These are phyloP conservation scores for Polyergus mexicanus DNA, from an alignment of 1,140 invertebrate species.

Conservation along the genomic window DNA sequence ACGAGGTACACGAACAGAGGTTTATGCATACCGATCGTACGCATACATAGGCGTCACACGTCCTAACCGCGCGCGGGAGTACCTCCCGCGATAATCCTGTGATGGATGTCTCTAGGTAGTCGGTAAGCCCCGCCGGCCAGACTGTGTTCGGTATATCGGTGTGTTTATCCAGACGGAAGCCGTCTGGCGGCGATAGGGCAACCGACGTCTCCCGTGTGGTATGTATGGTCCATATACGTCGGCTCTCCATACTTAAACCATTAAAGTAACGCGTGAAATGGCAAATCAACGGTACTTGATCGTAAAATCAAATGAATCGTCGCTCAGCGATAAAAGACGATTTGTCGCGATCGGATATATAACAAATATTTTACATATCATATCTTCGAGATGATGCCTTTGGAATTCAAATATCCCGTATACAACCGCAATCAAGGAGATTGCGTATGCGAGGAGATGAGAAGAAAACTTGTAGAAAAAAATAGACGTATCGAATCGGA, in stretches of 20 bases:
- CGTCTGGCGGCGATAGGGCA: constrained; percentile 79
- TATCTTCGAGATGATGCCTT: not conserved
- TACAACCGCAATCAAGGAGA: not conserved
- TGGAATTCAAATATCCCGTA: not conserved
- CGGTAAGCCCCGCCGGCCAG: constrained; percentile 71
- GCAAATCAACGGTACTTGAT: constrained; percentile 63
- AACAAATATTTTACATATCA: not conserved
- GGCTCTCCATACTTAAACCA: constrained; percentile 62
- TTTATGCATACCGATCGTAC: constrained; percentile 16
- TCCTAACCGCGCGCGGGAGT: constrained; percentile 55
- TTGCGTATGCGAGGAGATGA: too few species aligned
- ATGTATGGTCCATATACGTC: constrained; percentile 51
- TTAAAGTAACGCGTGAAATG: constrained; percentile 48
- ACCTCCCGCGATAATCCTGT: constrained; percentile 82
- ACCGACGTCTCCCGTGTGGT: constrained; percentile 63
- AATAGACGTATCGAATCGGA: too few species aligned
- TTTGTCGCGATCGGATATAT: not conserved
- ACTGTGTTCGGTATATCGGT: constrained; percentile 71
- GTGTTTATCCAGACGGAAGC: constrained; percentile 84
- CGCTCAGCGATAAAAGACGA: not conserved
- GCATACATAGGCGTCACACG: constrained; percentile 51
- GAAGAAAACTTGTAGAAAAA: too few species aligned
- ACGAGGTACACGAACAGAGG: constrained; percentile 11
- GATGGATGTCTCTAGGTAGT: constrained; percentile 81
- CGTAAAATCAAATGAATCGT: constrained; percentile 37